These are phyloP conservation scores for Diachasma alloeum DNA, from an alignment of 1,140 invertebrate genomes.

Conservation along the genomic window DNA sequence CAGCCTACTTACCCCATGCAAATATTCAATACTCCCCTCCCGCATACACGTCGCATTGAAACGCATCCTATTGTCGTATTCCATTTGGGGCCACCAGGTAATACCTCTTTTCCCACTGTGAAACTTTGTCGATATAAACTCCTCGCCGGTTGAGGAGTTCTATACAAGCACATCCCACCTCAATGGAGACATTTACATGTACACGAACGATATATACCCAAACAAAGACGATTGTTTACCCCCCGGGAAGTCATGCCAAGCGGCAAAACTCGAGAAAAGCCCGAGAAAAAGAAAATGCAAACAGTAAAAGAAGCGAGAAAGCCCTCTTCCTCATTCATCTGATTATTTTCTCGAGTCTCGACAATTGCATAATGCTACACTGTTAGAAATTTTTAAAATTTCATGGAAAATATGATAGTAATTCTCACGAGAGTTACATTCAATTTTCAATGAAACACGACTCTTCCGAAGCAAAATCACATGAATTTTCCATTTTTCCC, in stretches of 20 bases:
- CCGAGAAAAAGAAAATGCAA: background rate
- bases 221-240: background rate
- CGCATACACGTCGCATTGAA: background rate
- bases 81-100: background rate
- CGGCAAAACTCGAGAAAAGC: background rate
- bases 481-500: no score
- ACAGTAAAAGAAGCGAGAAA: background rate
- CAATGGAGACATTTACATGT: conserved; percentile 2
- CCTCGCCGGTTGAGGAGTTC: background rate
- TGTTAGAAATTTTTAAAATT: no score
- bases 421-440: no score
- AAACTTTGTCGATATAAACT: conserved; percentile 5
- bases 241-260: background rate
- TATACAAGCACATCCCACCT: background rate
- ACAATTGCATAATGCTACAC: no score
- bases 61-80: conserved; percentile 6
- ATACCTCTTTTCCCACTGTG: conserved; percentile 7
- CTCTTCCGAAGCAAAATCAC: no score
- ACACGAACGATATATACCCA: background rate
- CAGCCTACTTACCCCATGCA: conserved; percentile 1
- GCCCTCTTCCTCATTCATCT: no score
- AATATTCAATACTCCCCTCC: background rate
- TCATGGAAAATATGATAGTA: no score
- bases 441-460: no score
- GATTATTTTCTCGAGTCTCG: no score